Evolutionary conservation across 2,113 vertebrate genomes (phyloP), one percentile per base, ranked within the genome.

Genomic region (Triplophysa rosa): DNA sequence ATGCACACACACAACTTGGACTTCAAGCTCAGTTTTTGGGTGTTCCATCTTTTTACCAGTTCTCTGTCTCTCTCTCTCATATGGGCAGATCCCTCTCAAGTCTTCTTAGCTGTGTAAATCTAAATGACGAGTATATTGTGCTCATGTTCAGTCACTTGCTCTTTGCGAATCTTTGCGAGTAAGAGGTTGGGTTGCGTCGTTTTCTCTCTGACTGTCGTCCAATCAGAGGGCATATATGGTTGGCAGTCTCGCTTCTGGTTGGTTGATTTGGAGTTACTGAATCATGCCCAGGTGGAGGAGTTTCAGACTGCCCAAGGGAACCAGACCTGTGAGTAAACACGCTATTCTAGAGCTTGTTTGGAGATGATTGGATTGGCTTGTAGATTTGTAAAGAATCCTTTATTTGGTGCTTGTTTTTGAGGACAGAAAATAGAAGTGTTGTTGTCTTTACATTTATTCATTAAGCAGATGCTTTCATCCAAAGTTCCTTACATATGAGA

Each of bases 231-330:
- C 0, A 26, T 5, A 12, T 49, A 29, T 58, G 68, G 77, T 71
- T 76, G 52, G 40, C 58, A 75, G 71, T 33, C 66, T 74, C 6
- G 13, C 37, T 23, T 13, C 33, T 81, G 58, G 58, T 56, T 82
- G 64, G 74, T 68, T 77, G 69, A 12, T 69, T 75, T 52, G n/a
- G 69, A 58, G 4, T 19, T 70, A 62, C n/a, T 63, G 45, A 52
- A 12, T 62, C 64, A 85, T 85, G 81, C 81, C 68, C 47, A 85
- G 80, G 78, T 85, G 75, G 81, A 85, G 76, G 70, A 74, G 66
- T 61, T 83, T 85, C 45, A 78, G 69, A 70, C 81, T 83, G 23
- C 45, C 75, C 21, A 83, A 78, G 42, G 76, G 81, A 74, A 56
- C 68, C 49, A 78, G 59, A 83, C 73, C 56, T 83, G 84, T 85